phyloP scores from a whole-genome alignment of 1,140 invertebrate species.

The Helicoverpa armigera region DNA sequence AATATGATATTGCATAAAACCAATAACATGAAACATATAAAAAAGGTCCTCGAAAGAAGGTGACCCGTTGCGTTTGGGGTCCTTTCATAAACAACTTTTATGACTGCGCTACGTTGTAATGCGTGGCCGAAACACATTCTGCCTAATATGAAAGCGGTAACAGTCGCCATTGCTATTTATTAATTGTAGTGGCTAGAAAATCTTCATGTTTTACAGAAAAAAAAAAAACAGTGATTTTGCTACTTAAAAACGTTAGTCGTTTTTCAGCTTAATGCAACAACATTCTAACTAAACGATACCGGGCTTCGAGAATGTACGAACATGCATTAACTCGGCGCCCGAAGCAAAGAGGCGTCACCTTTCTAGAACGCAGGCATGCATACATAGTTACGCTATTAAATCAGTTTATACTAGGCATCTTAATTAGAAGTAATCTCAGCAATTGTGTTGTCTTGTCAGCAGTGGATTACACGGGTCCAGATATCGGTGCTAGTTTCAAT shows the following conservation, averaged over 20 bases:
- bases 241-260: neutral
- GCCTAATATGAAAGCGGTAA: conserved; percentile 49
- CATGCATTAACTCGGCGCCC: conserved; percentile 11
- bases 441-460: neutral
- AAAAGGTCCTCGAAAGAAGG: conserved; percentile 29
- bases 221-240: too few species aligned
- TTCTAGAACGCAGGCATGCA: conserved; percentile 1
- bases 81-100: conserved; percentile 61
- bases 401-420: neutral
- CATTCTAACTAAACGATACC: neutral
- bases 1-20: conserved; percentile 30
- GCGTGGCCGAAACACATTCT: conserved; percentile 53
- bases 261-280: neutral
- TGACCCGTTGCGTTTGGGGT: conserved; percentile 42
- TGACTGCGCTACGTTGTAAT: conserved; percentile 59
- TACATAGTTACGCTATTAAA: neutral
- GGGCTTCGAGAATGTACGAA: conserved; percentile 7
- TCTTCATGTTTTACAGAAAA: conserved; percentile 8
- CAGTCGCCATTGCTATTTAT: conserved; percentile 52
- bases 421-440: neutral
- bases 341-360: conserved; percentile 4
- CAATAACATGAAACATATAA: conserved; percentile 44
- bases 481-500: conserved; percentile 56
- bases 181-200: conserved; percentile 1
- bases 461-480: neutral